Percentiles rank a stretch among this genome's conserved stretches.
Evolutionary conservation across 2,888 invertebrate genomes (phyloP).

Genomic region (Rhopalosiphum nymphaeae): DNA sequence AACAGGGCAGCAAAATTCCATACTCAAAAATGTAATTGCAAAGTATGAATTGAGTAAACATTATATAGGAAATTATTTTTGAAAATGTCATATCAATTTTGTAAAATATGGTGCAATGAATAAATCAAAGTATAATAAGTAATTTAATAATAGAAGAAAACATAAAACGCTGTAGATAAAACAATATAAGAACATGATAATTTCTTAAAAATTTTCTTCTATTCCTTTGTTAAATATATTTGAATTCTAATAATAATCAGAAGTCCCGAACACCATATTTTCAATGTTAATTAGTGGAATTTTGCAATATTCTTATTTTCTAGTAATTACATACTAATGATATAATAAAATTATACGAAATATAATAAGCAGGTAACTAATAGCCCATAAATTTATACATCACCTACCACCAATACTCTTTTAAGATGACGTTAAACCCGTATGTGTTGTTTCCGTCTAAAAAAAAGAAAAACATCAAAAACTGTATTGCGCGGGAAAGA

Average conservation of each 20-base stretch:
- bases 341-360: background rate
- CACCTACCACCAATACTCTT: background rate
- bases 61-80: background rate
- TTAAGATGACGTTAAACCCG: background rate
- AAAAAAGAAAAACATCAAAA: no score
- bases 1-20: background rate
- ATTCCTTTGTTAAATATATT: background rate
- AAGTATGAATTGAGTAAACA: background rate
- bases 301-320: background rate
- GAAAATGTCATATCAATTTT: background rate
- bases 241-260: background rate
- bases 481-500: no score
- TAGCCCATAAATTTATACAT: background rate
- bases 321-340: no score
- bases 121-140: background rate
- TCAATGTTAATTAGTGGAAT: background rate
- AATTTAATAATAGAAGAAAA: background rate
- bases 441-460: background rate
- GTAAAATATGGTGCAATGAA: background rate
- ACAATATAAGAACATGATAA: background rate
- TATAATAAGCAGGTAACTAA: background rate
- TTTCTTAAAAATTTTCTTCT: background rate
- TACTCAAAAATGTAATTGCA: background rate
- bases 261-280: background rate
- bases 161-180: background rate